Conservation (phyloP, 2,797 vertebrate genomes). For the Iguana delicatissima region DNA sequence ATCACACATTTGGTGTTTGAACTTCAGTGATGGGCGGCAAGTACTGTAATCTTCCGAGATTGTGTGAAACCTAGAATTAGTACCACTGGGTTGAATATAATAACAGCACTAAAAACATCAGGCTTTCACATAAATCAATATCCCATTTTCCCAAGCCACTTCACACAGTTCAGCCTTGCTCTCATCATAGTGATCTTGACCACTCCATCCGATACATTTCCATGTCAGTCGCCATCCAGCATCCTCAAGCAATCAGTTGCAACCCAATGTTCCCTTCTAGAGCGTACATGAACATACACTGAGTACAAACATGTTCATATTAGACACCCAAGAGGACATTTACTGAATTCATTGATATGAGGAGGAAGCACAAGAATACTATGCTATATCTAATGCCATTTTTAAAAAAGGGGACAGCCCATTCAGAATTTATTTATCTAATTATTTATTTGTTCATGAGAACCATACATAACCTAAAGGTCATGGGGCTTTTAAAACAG, state of each 20-base stretch:
- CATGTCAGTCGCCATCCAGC: slow-evolving; percentile 44
- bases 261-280: slow-evolving; percentile 55
- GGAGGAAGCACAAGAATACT: no score
- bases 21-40: slow-evolving; percentile 69
- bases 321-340: background rate
- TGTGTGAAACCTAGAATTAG: slow-evolving; percentile 76
- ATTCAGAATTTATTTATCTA: background rate
- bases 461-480: background rate
- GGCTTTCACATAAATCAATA: slow-evolving; percentile 77
- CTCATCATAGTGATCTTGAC: slow-evolving; percentile 56
- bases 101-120: slow-evolving; percentile 67
- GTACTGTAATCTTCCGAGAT: slow-evolving; percentile 68
- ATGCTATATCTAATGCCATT: background rate
- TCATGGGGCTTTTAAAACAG: background rate
- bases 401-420: background rate
- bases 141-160: slow-evolving; percentile 77
- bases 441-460: background rate
- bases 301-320: background rate
- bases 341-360: background rate
- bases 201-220: slow-evolving; percentile 39
- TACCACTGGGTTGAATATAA: slow-evolving; percentile 74
- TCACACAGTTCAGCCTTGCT: slow-evolving; percentile 51
- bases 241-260: slow-evolving; percentile 49
- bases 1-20: slow-evolving; percentile 35
- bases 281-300: slow-evolving; percentile 29